phyloP scores from a whole-genome alignment of 1,140 invertebrate species.

The Lepidurus couesii region DNA sequence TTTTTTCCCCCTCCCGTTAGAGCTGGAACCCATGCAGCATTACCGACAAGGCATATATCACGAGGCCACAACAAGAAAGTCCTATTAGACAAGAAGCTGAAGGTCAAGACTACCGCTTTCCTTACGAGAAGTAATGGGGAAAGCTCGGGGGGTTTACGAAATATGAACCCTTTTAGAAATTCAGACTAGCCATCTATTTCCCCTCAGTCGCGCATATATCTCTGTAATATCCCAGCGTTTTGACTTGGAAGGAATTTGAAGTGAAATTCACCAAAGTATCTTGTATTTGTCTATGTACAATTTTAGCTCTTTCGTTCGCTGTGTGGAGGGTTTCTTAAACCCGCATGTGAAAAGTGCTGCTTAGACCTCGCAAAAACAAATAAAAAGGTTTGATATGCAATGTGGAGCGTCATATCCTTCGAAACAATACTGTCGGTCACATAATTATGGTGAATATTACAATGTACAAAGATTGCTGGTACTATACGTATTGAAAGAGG shows the following conservation, averaged over 20 bases:
- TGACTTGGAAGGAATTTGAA: too few species aligned
- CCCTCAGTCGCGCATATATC: too few species aligned
- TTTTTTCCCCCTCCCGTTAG: not conserved
- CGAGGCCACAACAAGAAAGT: not conserved
- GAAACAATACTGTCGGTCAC: not conserved
- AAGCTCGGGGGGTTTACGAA: not conserved
- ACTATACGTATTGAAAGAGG: not conserved
- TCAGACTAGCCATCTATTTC: too few species aligned
- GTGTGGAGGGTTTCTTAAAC: not conserved
- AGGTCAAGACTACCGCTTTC: conserved; percentile 9
- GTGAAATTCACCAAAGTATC: not conserved
- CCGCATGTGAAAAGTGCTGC: not conserved
- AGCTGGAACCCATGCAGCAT: not conserved
- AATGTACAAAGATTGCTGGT: not conserved
- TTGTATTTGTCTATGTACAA: not conserved
- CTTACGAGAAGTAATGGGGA: not conserved
- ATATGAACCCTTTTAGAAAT: not conserved
- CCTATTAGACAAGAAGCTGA: not conserved
- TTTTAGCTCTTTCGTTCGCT: not conserved
- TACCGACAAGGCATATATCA: not conserved
- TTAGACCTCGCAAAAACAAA: not conserved
- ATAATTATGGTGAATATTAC: not conserved
- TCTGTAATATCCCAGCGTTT: too few species aligned
- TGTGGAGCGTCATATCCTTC: not conserved
- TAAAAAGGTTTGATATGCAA: not conserved